Conservation (phyloP, 1,140 invertebrate genomes). For the Coptotermes formosanus region DNA sequence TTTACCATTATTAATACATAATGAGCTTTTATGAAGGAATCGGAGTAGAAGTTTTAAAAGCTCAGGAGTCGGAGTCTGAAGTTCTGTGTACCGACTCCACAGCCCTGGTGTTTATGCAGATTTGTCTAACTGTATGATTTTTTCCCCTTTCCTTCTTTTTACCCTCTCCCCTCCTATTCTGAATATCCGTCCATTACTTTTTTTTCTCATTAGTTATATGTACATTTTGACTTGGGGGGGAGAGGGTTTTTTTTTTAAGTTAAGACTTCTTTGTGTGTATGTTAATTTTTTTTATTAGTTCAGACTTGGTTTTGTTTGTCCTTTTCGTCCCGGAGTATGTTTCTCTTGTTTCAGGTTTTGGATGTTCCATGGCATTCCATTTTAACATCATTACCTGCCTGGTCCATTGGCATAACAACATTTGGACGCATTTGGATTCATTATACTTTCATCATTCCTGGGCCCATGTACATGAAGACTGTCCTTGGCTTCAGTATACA, state of each 20-base stretch:
- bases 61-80: too few relatives aligned
- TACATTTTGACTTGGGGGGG: background rate
- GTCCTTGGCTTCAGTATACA: conserved; percentile 67
- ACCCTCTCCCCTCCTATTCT: background rate
- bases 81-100: too few relatives aligned
- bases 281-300: background rate
- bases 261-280: background rate
- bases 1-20: too few relatives aligned
- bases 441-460: conserved; percentile 68
- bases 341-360: conserved; percentile 43
- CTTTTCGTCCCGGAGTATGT: background rate
- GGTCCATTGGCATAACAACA: conserved; percentile 75
- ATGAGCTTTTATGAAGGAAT: too few relatives aligned
- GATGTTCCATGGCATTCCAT: conserved; percentile 74
- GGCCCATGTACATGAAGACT: conserved; percentile 70
- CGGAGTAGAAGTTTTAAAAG: too few relatives aligned
- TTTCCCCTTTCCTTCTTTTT: background rate
- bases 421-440: conserved; percentile 72
- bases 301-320: conserved; percentile 22
- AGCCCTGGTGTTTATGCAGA: background rate
- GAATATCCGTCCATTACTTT: background rate
- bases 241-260: too few relatives aligned
- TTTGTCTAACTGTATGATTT: background rate
- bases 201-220: background rate
- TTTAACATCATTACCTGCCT: conserved; percentile 72